Evolutionary conservation across 2,888 invertebrate genomes (phyloP).

Genomic region (Agrochola litura): DNA sequence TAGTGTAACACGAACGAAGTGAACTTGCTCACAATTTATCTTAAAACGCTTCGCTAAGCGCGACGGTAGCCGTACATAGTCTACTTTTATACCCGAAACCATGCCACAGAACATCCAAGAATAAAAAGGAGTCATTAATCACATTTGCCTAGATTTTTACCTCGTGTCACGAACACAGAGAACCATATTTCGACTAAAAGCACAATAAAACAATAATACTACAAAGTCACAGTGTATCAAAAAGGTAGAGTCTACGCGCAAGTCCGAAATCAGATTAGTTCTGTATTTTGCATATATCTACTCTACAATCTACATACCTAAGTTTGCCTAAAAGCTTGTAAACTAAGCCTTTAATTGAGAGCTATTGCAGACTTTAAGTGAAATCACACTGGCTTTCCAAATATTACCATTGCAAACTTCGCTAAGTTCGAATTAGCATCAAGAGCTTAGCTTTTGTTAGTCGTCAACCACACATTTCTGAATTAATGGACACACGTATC

Average conservation of each 20-base stretch:
- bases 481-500: slow-evolving; percentile 6
- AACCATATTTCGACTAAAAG: slow-evolving; percentile 35
- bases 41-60: slow-evolving; percentile 46
- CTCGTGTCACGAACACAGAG: slow-evolving; percentile 9
- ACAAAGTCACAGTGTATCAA: slow-evolving; percentile 32
- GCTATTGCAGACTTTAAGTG: slow-evolving; percentile 47
- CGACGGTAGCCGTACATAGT: slow-evolving; percentile 3
- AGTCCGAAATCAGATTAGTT: slow-evolving; percentile 40
- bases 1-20: slow-evolving; percentile 29
- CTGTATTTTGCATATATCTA: slow-evolving; percentile 44
- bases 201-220: slow-evolving; percentile 33
- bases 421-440: slow-evolving; percentile 15
- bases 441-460: slow-evolving; percentile 19
- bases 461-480: neutral
- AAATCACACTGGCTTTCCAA: slow-evolving; percentile 37
- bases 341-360: slow-evolving; percentile 56
- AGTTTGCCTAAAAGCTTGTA: slow-evolving; percentile 55
- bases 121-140: slow-evolving; percentile 46
- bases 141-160: slow-evolving; percentile 48
- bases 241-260: slow-evolving; percentile 14
- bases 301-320: slow-evolving; percentile 45
- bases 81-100: slow-evolving; percentile 26
- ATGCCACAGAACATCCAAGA: slow-evolving; percentile 23
- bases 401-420: slow-evolving; percentile 35
- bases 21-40: slow-evolving; percentile 43